A percentile compares a stretch with the other conserved stretches of the same genome.
Conservation (phyloP, 37 sponge, comb jelly and placozoan genomes). For the Diacarnus erythraeanus region DNA sequence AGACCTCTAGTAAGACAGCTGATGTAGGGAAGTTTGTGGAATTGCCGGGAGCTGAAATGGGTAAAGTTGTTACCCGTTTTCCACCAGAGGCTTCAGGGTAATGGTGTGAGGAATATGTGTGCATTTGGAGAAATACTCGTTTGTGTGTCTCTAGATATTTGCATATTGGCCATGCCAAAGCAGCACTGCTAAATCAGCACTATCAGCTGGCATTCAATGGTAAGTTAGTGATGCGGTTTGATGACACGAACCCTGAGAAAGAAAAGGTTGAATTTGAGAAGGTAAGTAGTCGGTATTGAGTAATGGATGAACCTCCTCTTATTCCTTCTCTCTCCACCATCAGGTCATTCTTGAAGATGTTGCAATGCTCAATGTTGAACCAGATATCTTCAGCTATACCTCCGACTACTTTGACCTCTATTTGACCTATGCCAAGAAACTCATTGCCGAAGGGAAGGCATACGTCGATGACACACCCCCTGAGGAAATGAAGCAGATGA, state of each 20-base stretch:
- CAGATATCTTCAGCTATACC: conserved; percentile 88
- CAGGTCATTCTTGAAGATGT: conserved; percentile 95
- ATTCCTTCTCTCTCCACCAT: not conserved
- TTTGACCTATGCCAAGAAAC: conserved; percentile 60
- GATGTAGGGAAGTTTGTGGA: conserved; percentile 90
- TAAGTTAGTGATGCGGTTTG: conserved; percentile 93
- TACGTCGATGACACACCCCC: conserved; percentile 89
- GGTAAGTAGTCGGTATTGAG: conserved; percentile 42
- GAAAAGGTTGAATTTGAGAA: conserved; percentile 95
- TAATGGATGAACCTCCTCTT: not conserved
- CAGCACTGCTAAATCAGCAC: conserved; percentile 95
- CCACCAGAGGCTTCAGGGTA: conserved; percentile 98
- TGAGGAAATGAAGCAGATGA: conserved; percentile 84
- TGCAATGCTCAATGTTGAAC: conserved; percentile 79
- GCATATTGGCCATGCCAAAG: conserved; percentile 99
- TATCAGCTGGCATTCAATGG: conserved; percentile 90
- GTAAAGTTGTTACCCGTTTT: conserved; percentile 94
- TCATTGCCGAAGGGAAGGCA: conserved; percentile 76
- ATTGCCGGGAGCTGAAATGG: conserved; percentile 92
- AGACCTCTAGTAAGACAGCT: not conserved
- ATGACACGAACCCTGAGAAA: conserved; percentile 99
- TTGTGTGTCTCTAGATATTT: conserved; percentile 84
- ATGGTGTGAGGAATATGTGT: not conserved
- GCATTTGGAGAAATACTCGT: not conserved
- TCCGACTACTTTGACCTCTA: conserved; percentile 87